phyloP scores from a whole-genome alignment of 2,888 invertebrate species.

The Ypsolopha scabrella region DNA sequence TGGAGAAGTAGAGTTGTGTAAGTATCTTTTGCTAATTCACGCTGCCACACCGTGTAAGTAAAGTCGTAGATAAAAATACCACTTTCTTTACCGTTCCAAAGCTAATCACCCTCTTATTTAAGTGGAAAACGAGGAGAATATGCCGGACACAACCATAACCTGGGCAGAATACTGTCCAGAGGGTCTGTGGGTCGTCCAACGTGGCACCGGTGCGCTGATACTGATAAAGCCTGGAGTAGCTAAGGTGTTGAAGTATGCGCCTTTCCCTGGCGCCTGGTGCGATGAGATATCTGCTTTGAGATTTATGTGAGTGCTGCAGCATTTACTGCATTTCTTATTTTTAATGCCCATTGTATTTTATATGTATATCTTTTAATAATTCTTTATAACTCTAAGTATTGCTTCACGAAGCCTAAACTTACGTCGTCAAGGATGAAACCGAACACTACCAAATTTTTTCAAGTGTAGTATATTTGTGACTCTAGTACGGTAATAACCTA shows the following conservation, averaged over 20 bases:
- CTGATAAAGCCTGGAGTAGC: constrained; percentile 36
- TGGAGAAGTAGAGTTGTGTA: constrained; percentile 75
- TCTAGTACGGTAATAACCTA: too few relatives aligned
- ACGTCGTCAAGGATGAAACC: too few relatives aligned
- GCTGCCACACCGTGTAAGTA: neutral
- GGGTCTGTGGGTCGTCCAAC: constrained; percentile 52
- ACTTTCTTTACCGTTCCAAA: neutral
- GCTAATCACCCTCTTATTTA: neutral
- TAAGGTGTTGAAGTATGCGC: constrained; percentile 50
- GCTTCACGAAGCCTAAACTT: too few relatives aligned
- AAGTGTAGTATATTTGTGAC: neutral
- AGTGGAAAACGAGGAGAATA: constrained; percentile 47
- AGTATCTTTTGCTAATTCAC: constrained; percentile 9
- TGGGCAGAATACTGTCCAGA: constrained; percentile 53
- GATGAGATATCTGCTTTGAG: constrained; percentile 42
- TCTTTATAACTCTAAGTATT: too few relatives aligned
- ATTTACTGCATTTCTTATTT: neutral
- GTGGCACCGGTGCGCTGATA: constrained; percentile 46
- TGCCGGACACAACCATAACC: constrained; percentile 43
- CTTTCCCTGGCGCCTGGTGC: constrained; percentile 49
- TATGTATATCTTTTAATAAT: too few relatives aligned
- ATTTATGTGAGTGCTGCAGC: constrained; percentile 40
- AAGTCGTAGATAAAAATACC: neutral
- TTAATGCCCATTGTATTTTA: too few relatives aligned
- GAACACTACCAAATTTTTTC: neutral